These are phyloP conservation scores for Hylaeus anthracinus DNA, from an alignment of 1,140 invertebrate species.

Conservation along the genomic window DNA sequence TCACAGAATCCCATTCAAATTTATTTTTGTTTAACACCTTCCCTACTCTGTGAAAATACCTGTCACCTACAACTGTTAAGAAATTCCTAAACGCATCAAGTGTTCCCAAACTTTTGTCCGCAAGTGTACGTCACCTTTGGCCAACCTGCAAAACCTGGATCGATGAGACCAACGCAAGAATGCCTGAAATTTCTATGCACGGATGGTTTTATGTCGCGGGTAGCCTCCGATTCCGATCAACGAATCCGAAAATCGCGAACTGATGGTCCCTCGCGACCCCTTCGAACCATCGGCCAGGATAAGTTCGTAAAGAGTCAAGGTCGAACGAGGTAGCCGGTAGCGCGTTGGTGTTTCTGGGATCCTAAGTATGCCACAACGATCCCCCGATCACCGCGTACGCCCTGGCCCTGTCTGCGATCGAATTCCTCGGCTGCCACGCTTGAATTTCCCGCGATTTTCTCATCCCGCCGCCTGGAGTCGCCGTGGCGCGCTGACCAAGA, in stretches of 20 bases:
- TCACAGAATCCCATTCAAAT: no score
- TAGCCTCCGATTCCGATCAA: not conserved
- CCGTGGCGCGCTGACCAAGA: not conserved
- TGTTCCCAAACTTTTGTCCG: no score
- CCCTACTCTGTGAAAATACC: no score
- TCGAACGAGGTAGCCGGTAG: conserved; percentile 23
- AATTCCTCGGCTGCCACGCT: conserved; percentile 29
- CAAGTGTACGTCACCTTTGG: not conserved
- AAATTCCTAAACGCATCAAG: no score
- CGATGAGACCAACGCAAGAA: not conserved
- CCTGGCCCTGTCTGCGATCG: conserved; percentile 15
- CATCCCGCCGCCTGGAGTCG: conserved; percentile 1
- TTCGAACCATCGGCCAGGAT: not conserved
- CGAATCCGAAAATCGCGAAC: conserved; percentile 26
- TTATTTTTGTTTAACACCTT: no score
- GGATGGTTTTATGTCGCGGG: not conserved
- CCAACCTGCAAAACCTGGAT: not conserved
- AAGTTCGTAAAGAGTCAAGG: conserved; percentile 41
- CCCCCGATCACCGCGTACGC: conserved; percentile 18
- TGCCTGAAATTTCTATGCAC: not conserved
- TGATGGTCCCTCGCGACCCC: not conserved
- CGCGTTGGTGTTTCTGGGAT: conserved; percentile 24
- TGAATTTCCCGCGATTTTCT: conserved; percentile 43
- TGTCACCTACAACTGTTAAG: no score
- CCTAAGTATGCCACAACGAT: conserved; percentile 21